phyloP scores from a whole-genome alignment of 30 jellyfish, hydroid and myxozoan species.

The Hydractinia echinata region DNA sequence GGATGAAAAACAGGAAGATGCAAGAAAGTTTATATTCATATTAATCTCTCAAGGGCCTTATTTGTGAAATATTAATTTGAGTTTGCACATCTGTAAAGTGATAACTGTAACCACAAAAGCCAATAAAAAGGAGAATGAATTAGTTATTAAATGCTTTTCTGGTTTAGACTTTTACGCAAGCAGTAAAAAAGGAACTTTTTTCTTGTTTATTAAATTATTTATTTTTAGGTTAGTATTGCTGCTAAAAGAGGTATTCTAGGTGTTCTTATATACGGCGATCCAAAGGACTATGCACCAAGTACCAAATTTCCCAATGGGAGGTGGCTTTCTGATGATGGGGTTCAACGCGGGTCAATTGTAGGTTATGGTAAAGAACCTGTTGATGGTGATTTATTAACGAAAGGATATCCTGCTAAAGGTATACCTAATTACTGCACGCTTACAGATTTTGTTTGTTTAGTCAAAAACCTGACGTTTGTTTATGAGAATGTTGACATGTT shows the following conservation, averaged over 20 bases:
- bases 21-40: too few relatives aligned
- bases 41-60: too few relatives aligned
- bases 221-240: conserved; percentile 55
- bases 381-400: conserved; percentile 66
- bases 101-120: too few relatives aligned
- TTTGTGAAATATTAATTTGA: too few relatives aligned
- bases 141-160: too few relatives aligned
- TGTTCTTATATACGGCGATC: conserved; percentile 67
- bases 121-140: too few relatives aligned
- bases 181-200: background rate
- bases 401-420: conserved; percentile 87
- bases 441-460: background rate
- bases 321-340: conserved; percentile 90
- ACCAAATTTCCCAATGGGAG: conserved; percentile 55
- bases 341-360: conserved; percentile 70
- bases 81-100: too few relatives aligned
- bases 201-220: background rate
- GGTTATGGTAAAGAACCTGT: conserved; percentile 23
- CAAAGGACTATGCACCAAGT: conserved; percentile 65
- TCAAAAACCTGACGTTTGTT: background rate
- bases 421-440: conserved; percentile 3
- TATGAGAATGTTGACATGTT: background rate
- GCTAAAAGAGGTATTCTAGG: conserved; percentile 56
- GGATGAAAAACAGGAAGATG: too few relatives aligned
- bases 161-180: too few relatives aligned